These are phyloP conservation scores for Hydriomena furcata DNA, from an alignment of 2,888 invertebrate genomes.

Conservation along the genomic window DNA sequence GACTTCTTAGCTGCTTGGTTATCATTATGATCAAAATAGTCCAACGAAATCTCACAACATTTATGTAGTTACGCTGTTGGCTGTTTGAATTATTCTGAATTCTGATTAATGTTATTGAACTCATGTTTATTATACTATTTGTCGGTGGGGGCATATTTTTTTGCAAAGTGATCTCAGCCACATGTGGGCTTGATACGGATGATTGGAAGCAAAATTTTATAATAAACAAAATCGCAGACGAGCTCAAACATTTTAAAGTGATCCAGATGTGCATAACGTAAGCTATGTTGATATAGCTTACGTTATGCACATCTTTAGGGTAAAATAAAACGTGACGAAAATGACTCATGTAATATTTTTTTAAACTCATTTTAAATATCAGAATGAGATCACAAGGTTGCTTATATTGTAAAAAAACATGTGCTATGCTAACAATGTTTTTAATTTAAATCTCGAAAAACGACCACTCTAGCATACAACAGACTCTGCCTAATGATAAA, in stretches of 20 bases:
- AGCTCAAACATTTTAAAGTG: constrained; percentile 4
- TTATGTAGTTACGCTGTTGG: too few species aligned
- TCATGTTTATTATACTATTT: constrained; percentile 4
- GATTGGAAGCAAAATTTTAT: constrained; percentile 28
- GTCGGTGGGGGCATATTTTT: constrained; percentile 40
- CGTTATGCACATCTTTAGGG: background rate
- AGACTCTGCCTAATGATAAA: too few species aligned
- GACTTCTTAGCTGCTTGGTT: too few species aligned
- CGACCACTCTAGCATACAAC: too few species aligned
- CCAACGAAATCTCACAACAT: too few species aligned
- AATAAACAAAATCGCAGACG: constrained; percentile 27
- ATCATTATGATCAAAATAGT: too few species aligned
- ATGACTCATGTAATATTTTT: constrained; percentile 22
- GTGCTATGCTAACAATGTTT: too few species aligned
- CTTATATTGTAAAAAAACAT: background rate
- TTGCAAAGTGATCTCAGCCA: constrained; percentile 54
- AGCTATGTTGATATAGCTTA: constrained; percentile 2
- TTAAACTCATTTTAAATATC: constrained; percentile 10
- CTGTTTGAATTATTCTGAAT: background rate
- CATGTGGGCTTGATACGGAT: constrained; percentile 49
- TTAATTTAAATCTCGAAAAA: too few species aligned
- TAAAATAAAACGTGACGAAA: constrained; percentile 12
- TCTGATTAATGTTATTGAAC: background rate
- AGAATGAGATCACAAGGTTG: constrained; percentile 22
- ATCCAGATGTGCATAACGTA: background rate